Evolutionary conservation across 2,113 vertebrate species (phyloP).

Genomic region (Ailurus styani): DNA sequence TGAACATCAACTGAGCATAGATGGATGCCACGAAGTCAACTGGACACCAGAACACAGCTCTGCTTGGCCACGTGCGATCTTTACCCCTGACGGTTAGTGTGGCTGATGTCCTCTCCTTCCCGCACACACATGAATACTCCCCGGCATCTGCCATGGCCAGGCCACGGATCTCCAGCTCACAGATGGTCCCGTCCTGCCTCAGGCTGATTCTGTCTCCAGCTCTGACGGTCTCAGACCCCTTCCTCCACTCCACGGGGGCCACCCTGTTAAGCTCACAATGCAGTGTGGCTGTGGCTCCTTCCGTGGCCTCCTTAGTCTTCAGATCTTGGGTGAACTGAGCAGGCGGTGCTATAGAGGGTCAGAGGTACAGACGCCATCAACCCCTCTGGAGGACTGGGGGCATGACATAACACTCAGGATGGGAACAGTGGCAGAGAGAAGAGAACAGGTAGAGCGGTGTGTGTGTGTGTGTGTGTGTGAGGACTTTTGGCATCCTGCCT

Average conservation of each 20-base stretch:
- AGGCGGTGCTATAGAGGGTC: slow-evolving; percentile 79
- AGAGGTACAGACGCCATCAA: slow-evolving; percentile 20
- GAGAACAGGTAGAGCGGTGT: no score
- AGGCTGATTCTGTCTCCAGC: slow-evolving; percentile 82
- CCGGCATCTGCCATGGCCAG: slow-evolving; percentile 82
- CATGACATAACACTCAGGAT: slow-evolving; percentile 21
- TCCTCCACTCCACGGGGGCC: slow-evolving; percentile 76
- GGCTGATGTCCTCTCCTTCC: slow-evolving; percentile 82
- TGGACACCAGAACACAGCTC: not conserved
- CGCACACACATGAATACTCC: slow-evolving; percentile 80
- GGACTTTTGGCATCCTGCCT: no score
- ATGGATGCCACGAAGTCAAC: accelerated
- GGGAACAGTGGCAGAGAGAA: not conserved
- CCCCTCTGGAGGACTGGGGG: slow-evolving; percentile 14
- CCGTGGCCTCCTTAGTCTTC: slow-evolving; percentile 75
- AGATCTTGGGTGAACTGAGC: slow-evolving; percentile 79
- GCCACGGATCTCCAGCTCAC: slow-evolving; percentile 81
- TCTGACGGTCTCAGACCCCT: slow-evolving; percentile 44
- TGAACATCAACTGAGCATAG: accelerated
- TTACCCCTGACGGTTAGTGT: slow-evolving; percentile 77
- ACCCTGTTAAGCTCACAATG: slow-evolving; percentile 73
- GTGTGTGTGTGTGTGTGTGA: no score
- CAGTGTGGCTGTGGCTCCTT: slow-evolving; percentile 73
- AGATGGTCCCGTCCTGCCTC: not conserved
- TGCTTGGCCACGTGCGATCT: not conserved